Percentiles rank a stretch among this genome's conserved stretches.
Conservation (phyloP, 2,888 invertebrate species). For the Athrips mouffetella region DNA sequence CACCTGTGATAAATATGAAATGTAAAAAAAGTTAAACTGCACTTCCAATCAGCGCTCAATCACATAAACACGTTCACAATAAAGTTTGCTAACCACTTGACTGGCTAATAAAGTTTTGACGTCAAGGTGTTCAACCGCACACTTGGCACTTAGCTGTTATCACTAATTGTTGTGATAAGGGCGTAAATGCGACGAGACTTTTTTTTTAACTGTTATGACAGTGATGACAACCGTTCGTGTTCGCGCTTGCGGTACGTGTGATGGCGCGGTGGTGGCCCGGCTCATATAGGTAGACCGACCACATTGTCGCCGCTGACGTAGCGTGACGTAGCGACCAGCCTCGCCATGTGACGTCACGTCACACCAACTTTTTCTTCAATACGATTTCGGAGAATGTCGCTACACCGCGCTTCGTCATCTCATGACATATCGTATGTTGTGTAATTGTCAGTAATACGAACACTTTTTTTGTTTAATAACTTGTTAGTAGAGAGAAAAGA, state of each 20-base stretch:
- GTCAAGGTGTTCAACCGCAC: conserved; percentile 25
- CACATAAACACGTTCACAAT: conserved; percentile 4
- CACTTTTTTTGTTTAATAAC: too few relatives aligned
- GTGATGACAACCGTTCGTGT: conserved; percentile 36
- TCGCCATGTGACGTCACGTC: not conserved
- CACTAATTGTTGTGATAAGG: conserved; percentile 53
- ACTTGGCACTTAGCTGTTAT: conserved; percentile 45
- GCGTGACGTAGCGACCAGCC: conserved; percentile 12
- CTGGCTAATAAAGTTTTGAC: conserved; percentile 29
- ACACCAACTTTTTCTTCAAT: not conserved
- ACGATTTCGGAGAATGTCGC: not conserved
- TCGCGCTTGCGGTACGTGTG: conserved; percentile 48
- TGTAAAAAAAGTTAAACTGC: not conserved
- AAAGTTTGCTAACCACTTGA: not conserved
- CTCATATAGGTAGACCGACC: not conserved
- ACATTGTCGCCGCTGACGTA: conserved; percentile 2
- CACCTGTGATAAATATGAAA: not conserved
- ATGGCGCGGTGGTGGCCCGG: conserved; percentile 33
- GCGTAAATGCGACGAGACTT: conserved; percentile 18
- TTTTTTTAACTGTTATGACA: conserved; percentile 24
- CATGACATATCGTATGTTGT: not conserved
- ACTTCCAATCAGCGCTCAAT: not conserved
- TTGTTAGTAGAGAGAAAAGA: too few relatives aligned
- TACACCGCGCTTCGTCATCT: not conserved
- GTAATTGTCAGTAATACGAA: too few relatives aligned